Evolutionary conservation across 2,888 invertebrate species (phyloP), one percentile per base, ranked within the genome.

Genomic region (Agrotis puta): DNA sequence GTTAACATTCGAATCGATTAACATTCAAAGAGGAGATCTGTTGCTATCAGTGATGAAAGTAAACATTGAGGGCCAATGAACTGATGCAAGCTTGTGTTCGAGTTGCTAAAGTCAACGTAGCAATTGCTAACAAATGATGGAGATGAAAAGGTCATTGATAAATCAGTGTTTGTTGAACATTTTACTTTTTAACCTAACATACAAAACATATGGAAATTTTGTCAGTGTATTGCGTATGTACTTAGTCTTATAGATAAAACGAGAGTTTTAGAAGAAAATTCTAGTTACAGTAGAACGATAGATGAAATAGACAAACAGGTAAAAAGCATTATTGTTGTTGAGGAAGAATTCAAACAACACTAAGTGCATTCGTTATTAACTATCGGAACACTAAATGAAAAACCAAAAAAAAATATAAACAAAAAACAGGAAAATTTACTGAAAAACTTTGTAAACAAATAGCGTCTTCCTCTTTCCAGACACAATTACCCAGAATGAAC

Each of bases 401-500:
- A 64, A 14, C 7, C 13, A 57, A 57, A 64, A 63, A 63, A 62
- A 63, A 62, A 62, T 16, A 14, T 61, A 69, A 74, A 80, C 68
- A 76, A 70, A 59, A 74, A 82, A 59, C 77, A 81, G 82, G 82
- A 82, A 82, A 84, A 85, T 70, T 33, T 33, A 39, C 54, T 33
- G 27, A 33, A 70, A 76, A 81, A 70, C 48, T 24, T 16, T 48
- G 59, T 54, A 79, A 78, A 78, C 70, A 80, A 64, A 70, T 67
- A 33, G 53, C 51, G 71, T 56, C 64, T 81, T 80, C 68, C 65
- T 59, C 74, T 70, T 74, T 59, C 53, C 56, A 58, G 66, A 53
- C 57, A 68, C 53, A 74, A 80, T 86, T 85, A 77, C 58, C 61
- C 69, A 83, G 79, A 86, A 77, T 64, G 24, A 76, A 81, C 69